These are phyloP conservation scores for Holothuria scabra DNA, from an alignment of 53 echinoderm and acorn worm species.

Conservation along the genomic window DNA sequence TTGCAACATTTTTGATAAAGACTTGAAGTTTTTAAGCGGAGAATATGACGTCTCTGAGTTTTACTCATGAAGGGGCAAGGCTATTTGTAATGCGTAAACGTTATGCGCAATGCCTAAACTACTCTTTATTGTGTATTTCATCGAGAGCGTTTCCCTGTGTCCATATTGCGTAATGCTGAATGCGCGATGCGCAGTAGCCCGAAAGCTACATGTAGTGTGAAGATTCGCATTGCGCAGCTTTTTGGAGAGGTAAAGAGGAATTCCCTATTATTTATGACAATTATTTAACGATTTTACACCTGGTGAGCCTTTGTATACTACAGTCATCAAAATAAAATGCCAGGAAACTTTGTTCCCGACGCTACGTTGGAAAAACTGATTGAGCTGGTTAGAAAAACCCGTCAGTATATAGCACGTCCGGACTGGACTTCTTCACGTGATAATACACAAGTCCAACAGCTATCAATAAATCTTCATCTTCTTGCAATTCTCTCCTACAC, in stretches of 20 bases:
- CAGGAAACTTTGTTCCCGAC: background rate
- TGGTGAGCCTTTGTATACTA: conserved; percentile 1
- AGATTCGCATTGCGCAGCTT: conserved; percentile 3
- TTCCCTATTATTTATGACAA: background rate
- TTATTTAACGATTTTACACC: conserved; percentile 26
- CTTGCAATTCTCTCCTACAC: too few species aligned
- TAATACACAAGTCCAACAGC: too few species aligned
- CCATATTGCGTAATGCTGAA: conserved; percentile 17
- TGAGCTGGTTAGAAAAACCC: conserved; percentile 35
- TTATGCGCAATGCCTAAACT: too few species aligned
- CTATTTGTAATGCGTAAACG: too few species aligned
- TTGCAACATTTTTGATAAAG: too few species aligned
- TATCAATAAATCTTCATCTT: too few species aligned
- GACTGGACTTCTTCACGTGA: too few species aligned
- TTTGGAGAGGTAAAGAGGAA: background rate
- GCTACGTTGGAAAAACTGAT: conserved; percentile 30
- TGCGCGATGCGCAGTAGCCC: background rate
- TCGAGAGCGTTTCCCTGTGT: conserved; percentile 11
- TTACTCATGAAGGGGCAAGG: too few species aligned
- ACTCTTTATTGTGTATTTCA: too few species aligned
- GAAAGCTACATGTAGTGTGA: background rate
- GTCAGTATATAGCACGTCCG: background rate
- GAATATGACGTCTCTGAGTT: too few species aligned
- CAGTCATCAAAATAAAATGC: conserved; percentile 24
- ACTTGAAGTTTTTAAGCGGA: too few species aligned